Conservation (phyloP, 2,797 vertebrate species). For the Allobates femoralis region DNA sequence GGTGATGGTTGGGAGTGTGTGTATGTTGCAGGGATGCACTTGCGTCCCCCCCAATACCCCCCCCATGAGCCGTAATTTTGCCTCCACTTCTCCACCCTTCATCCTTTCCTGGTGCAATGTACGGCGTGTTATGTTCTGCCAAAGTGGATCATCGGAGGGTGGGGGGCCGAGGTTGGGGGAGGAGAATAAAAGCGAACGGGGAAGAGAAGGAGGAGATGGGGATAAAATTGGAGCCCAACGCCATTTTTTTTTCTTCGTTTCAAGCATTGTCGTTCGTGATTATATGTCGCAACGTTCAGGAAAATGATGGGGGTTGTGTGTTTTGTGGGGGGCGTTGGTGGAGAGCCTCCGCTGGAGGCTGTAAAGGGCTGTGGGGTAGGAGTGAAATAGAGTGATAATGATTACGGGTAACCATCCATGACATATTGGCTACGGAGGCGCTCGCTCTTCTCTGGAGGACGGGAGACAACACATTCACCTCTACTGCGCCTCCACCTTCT, state of each 20-base stretch:
- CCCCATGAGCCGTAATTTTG: constrained; percentile 28
- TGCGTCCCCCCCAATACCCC: constrained; percentile 19
- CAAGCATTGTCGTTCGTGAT: constrained; percentile 66
- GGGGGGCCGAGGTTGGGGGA: constrained; percentile 65
- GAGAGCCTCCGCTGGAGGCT: background rate
- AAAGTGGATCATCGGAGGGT: constrained; percentile 67
- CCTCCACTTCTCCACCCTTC: constrained; percentile 35
- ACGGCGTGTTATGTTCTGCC: constrained; percentile 45
- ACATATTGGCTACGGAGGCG: constrained; percentile 77
- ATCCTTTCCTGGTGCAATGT: constrained; percentile 56
- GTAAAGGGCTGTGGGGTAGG: constrained; percentile 65
- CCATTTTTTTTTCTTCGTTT: constrained; percentile 71
- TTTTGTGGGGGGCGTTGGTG: background rate
- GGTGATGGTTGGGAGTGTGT: constrained; percentile 31
- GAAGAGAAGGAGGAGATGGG: constrained; percentile 60
- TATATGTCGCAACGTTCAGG: constrained; percentile 30
- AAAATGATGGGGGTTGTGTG: constrained; percentile 1
- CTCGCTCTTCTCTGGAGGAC: constrained; percentile 1
- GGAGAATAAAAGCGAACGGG: constrained; percentile 57
- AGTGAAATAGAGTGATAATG: constrained; percentile 77
- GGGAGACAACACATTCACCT: constrained; percentile 41
- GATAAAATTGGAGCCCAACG: constrained; percentile 67
- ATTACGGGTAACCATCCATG: constrained; percentile 83
- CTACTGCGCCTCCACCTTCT: constrained; percentile 16
- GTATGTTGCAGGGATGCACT: constrained; percentile 41